Evolutionary conservation across 2,888 invertebrate species (phyloP).

Genomic region (Agrotis ipsilon): DNA sequence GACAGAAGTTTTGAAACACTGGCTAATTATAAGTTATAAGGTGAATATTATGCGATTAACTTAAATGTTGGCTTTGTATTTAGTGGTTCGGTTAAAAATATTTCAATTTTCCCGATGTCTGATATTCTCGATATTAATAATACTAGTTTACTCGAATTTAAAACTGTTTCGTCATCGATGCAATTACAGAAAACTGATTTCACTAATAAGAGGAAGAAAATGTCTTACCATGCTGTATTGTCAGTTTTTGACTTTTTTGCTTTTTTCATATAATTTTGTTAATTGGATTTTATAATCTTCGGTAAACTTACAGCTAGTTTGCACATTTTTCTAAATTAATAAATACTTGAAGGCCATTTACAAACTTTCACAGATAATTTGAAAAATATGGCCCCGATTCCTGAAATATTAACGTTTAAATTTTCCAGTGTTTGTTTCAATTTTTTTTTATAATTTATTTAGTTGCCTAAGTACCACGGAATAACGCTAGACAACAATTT

Average conservation of each 20-base stretch:
- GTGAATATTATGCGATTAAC: slow-evolving; percentile 75
- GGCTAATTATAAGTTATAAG: slow-evolving; percentile 77
- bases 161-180: no score
- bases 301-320: no score
- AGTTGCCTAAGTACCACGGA: no score
- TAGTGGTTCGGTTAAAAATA: slow-evolving; percentile 39
- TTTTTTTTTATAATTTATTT: no score
- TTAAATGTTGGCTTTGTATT: slow-evolving; percentile 70
- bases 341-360: no score
- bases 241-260: not conserved
- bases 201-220: not conserved
- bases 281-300: no score
- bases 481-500: no score
- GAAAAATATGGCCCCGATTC: no score
- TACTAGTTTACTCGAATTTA: not conserved
- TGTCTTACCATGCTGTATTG: not conserved
- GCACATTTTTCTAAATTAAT: no score
- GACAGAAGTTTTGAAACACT: slow-evolving; percentile 84
- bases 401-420: no score
- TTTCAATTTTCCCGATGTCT: slow-evolving; percentile 1
- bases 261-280: not conserved
- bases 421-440: no score
- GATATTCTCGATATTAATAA: not conserved
- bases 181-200: not conserved
- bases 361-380: no score